Conservation (phyloP, 2,888 invertebrate genomes). For the Leucozona laternaria region DNA sequence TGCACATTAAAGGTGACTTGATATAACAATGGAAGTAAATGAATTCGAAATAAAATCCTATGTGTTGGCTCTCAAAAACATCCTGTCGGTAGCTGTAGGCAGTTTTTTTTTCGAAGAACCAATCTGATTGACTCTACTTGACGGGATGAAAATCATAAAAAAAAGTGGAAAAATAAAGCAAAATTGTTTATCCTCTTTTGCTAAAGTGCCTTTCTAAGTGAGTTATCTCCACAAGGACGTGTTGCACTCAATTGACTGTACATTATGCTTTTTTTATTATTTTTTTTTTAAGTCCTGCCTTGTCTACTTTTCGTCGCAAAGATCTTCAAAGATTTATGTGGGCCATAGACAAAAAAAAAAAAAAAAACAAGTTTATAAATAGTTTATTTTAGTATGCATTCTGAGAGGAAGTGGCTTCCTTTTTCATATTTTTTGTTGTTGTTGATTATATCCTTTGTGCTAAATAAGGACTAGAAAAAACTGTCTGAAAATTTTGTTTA, state of each 20-base stretch:
- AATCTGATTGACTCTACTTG: background rate
- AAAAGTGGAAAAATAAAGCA: background rate
- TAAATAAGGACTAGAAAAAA: constrained; percentile 17
- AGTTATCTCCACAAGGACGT: constrained; percentile 69
- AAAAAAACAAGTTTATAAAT: constrained; percentile 11
- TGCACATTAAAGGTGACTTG: too few species aligned
- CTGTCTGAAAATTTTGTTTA: constrained; percentile 56
- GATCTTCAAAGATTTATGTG: constrained; percentile 58
- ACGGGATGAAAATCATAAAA: constrained; percentile 6
- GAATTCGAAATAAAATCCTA: constrained; percentile 16
- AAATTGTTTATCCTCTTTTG: constrained; percentile 26
- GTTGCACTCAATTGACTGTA: constrained; percentile 73
- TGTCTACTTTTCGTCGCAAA: constrained; percentile 51
- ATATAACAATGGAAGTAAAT: constrained; percentile 32
- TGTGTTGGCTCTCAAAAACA: background rate
- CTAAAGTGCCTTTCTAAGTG: constrained; percentile 47
- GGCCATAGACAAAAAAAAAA: constrained; percentile 16
- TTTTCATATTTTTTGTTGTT: constrained; percentile 16
- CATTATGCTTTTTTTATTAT: constrained; percentile 45
- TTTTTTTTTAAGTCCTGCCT: constrained; percentile 9
- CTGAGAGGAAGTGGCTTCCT: constrained; percentile 25
- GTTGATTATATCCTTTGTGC: constrained; percentile 5
- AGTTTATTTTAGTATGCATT: constrained; percentile 36
- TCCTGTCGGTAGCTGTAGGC: background rate
- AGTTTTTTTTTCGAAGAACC: background rate